phyloP scores from a whole-genome alignment of 2,888 invertebrate species.

The Resseliella maxima region DNA sequence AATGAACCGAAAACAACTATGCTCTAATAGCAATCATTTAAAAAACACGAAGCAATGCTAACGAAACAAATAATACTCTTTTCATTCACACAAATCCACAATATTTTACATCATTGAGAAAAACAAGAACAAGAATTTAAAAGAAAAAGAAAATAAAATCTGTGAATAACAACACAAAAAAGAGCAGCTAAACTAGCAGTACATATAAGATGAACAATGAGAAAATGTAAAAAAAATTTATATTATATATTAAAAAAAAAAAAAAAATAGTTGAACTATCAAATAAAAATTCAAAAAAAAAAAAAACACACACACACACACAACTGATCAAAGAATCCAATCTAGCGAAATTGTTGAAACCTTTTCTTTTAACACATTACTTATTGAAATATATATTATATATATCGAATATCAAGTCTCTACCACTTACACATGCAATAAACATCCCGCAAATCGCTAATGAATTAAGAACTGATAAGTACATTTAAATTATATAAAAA shows the following conservation, averaged over 20 bases:
- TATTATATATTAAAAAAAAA: neutral
- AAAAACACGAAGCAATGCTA: neutral
- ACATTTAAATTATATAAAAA: too few relatives aligned
- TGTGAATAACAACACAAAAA: neutral
- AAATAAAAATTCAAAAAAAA: constrained; percentile 1
- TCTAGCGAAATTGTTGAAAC: constrained; percentile 9
- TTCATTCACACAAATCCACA: neutral
- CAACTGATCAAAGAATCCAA: neutral
- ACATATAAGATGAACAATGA: neutral
- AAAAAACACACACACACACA: too few relatives aligned
- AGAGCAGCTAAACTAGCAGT: neutral
- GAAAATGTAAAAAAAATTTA: neutral
- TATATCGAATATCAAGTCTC: neutral
- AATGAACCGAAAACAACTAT: neutral
- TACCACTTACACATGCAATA: too few relatives aligned
- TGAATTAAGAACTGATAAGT: too few relatives aligned
- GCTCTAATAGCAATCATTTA: neutral
- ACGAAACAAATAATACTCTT: constrained; percentile 11
- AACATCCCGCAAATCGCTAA: too few relatives aligned
- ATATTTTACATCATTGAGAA: neutral
- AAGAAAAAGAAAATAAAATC: neutral
- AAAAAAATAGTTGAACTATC: neutral
- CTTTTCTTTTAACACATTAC: neutral
- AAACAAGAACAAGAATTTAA: too few relatives aligned
- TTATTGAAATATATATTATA: neutral